Percentiles rank a stretch among this genome's conserved stretches.
These are phyloP conservation scores for Drosophila formosana DNA, from an alignment of 2,888 invertebrate genomes.

Conservation along the genomic window DNA sequence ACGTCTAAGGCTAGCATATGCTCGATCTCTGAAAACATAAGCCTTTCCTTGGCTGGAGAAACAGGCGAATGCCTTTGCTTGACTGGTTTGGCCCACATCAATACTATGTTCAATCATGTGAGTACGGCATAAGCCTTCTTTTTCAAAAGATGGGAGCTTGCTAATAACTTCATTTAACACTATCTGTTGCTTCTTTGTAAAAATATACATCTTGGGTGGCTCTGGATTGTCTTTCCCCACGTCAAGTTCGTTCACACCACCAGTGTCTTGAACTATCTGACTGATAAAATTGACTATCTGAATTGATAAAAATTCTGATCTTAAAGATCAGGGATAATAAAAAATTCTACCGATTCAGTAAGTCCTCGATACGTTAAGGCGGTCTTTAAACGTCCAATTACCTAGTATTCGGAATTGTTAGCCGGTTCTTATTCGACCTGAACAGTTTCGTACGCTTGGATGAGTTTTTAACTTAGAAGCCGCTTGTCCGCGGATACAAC, in stretches of 20 bases:
- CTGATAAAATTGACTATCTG: too few relatives aligned
- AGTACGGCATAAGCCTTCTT: slow-evolving; percentile 5
- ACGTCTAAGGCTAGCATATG: background rate
- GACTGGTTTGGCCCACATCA: background rate
- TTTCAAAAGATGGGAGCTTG: background rate
- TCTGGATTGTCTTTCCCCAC: background rate
- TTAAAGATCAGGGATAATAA: background rate
- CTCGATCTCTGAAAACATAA: background rate
- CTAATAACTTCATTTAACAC: background rate
- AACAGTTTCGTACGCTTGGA: background rate
- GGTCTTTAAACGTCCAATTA: too few relatives aligned
- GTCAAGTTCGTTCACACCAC: background rate
- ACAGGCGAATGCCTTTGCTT: slow-evolving; percentile 7
- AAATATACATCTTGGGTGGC: background rate
- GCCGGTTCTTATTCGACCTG: background rate
- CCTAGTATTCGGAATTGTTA: background rate
- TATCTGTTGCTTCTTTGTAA: background rate
- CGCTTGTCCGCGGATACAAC: background rate
- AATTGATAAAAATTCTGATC: too few relatives aligned
- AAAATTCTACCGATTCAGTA: background rate
- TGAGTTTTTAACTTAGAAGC: background rate
- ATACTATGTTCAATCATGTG: slow-evolving; percentile 3
- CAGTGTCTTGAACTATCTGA: too few relatives aligned
- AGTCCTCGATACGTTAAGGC: too few relatives aligned
- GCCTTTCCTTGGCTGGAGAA: slow-evolving; percentile 1